These are phyloP conservation scores for Castor canadensis DNA, from an alignment of 2,113 vertebrate species.

Conservation along the genomic window DNA sequence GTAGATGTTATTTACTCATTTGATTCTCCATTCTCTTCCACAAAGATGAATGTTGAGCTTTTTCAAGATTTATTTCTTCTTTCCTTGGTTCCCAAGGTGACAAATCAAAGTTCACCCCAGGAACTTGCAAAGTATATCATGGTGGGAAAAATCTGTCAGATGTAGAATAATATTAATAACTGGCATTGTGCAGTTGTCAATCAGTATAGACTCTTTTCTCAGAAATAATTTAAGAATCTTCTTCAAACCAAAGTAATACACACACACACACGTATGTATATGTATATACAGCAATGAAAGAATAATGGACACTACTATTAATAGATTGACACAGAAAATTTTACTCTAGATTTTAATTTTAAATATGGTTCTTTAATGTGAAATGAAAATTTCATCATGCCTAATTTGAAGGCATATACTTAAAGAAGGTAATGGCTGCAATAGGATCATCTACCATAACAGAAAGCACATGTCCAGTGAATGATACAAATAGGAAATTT, in stretches of 20 bases:
- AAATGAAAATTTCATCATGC: neutral
- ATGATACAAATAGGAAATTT: neutral
- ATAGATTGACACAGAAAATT: neutral
- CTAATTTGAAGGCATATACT: constrained; percentile 3
- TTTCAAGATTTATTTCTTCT: constrained; percentile 75
- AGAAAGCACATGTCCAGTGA: neutral
- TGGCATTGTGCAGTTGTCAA: constrained; percentile 60
- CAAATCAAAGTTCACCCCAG: constrained; percentile 82
- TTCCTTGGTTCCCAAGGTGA: constrained; percentile 74
- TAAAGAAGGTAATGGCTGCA: neutral
- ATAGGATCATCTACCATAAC: neutral
- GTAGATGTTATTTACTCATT: constrained; percentile 84
- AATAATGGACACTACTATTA: neutral
- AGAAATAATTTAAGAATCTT: constrained; percentile 62
- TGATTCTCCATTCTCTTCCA: constrained; percentile 79
- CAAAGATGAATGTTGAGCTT: constrained; percentile 67
- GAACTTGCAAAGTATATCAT: constrained; percentile 73
- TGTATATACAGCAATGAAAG: neutral
- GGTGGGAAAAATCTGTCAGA: constrained; percentile 60
- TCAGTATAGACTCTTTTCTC: constrained; percentile 42
- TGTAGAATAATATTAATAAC: constrained; percentile 56
- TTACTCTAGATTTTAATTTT: constrained; percentile 49
- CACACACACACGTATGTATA: too few relatives aligned
- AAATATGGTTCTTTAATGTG: constrained; percentile 40
- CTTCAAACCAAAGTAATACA: neutral